Base-by-base conservation (phyloP, 2,797 vertebrate species). In the Arctocebus calabarensis region DNA sequence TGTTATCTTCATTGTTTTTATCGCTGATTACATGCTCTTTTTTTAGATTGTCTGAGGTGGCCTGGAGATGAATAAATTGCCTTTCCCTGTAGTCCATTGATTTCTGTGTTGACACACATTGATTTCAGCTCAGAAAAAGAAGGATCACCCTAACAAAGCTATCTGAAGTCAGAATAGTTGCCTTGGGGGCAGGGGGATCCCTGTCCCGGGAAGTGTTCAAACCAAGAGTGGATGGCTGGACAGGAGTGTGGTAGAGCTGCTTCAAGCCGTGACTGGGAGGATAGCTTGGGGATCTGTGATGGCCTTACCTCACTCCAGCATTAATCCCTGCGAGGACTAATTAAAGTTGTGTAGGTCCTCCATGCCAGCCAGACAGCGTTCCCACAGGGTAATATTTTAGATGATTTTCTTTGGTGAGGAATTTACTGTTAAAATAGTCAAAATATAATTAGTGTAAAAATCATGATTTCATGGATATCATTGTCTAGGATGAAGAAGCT, bases 121-220 rank as follows among this genome's bases (percentile, higher is more conserved):
- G 48, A 93, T 94, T 96, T 94, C 84, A 62, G 84, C 64, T 87
- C 64, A 57, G 75, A 87, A 22, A 71, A 68, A 95, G 87, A 94
- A 77, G 73, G 74, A 75, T 11, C 29, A 10, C 52, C 66, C 45
- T 92, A 87, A 77, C 20, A 70, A 70, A 83, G 40, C 40, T 73
- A 34, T 92, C 85, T 70, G 23, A 83, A 91, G 43, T 45, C 37
- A 70, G 57, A 79, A 40, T 23, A 59, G 32, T 48, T 62, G 48
- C 45, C 59, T 75, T 1, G 45, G 0, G 37, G 34, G 14, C 61
- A 82, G 59, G 32, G 45, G 75, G 68, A 48, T 82, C 61, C 45
- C 22, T 59, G 74, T 93, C 86, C 87, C 1, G 13, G 27, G 90
- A 91, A 34, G 40, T 93, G n/a, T 94, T 91, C 73, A 88, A 78